phyloP scores from a whole-genome alignment of 1,140 invertebrate genomes.

The Stegodyphus dumicola region DNA sequence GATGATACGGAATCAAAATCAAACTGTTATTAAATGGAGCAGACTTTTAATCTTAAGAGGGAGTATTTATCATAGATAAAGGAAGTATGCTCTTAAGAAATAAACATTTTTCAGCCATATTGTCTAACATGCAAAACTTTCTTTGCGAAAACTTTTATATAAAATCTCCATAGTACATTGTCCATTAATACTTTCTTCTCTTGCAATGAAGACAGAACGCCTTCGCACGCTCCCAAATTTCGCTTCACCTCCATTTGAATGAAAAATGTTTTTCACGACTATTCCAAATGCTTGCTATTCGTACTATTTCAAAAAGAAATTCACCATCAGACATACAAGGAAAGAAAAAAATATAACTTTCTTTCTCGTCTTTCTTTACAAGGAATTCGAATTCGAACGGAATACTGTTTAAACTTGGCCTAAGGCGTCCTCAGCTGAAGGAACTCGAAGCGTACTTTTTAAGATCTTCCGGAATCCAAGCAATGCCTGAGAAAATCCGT shows the following conservation, averaged over 20 bases:
- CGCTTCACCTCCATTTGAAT: neutral
- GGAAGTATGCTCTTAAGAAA: too few species aligned
- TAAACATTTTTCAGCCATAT: too few species aligned
- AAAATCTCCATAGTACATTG: too few species aligned
- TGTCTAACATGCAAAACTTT: too few species aligned
- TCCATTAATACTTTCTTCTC: too few species aligned
- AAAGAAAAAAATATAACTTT: neutral
- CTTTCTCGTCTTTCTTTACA: too few species aligned
- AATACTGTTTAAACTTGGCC: conserved; percentile 45
- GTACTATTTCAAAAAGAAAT: neutral
- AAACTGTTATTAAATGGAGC: too few species aligned
- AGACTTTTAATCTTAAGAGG: too few species aligned
- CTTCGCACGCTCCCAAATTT: neutral
- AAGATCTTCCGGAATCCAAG: conserved; percentile 1
- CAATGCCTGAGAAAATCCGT: neutral
- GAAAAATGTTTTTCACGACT: neutral
- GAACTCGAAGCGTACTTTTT: conserved; percentile 11
- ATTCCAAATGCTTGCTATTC: neutral
- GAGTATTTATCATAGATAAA: too few species aligned
- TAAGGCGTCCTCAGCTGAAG: neutral
- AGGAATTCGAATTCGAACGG: conserved; percentile 39
- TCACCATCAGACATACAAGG: neutral
- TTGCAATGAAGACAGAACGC: neutral
- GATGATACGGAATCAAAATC: too few species aligned
- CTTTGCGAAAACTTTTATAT: too few species aligned